Base-by-base conservation (phyloP, 2,113 vertebrate species). In the Coreoperca whiteheadi region DNA sequence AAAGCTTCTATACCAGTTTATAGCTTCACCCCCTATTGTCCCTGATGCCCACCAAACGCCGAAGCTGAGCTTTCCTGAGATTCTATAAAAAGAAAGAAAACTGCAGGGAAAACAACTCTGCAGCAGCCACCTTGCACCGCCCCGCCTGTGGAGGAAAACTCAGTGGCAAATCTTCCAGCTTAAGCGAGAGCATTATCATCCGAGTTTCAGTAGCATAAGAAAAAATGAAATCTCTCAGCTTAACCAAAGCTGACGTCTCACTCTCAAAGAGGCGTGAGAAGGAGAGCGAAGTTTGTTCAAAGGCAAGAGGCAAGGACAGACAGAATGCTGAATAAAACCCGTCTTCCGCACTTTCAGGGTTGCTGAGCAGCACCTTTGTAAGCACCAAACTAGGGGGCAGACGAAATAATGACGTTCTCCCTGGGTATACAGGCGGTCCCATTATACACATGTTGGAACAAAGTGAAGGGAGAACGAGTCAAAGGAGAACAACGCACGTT, bases 211-310 rank as follows among this genome's bases (percentile, higher is more conserved):
- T 20, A 76, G 71, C 53, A 72, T 18, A n/a, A 53, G 11, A 57
- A 68, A 60, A 78, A 74, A 57, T 48, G 10, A 61, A 81, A 61
- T 12, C 23, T 23, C 43, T 84, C 74, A 30, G 80, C 82, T 84
- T 57, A 76, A 82, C 28, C 16, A 50, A 78, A 90, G 76, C 75
- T 43, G 82, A 77, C 34, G 12, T 54, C 51, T 84, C 69, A 57
- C 57, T 82, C 66, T 75, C 32, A 60, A n/a, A n/a, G 75, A 82
- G 37, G 48, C 46, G 32, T 14, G 37, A 54, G 57, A 16, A 34
- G 30, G 28, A 74, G 25, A 11, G 41, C 2, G 21, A 20, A 2
- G 21, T 51, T 46, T 60, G 57, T 54, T 74, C 68, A 63, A 72
- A 79, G 46, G 30, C 30, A 18, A 57, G 43, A 66, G 39, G 69